Evolutionary conservation across 2,888 invertebrate species (phyloP), one percentile per base, ranked within the genome.

Genomic region (Sympetrum striolatum): DNA sequence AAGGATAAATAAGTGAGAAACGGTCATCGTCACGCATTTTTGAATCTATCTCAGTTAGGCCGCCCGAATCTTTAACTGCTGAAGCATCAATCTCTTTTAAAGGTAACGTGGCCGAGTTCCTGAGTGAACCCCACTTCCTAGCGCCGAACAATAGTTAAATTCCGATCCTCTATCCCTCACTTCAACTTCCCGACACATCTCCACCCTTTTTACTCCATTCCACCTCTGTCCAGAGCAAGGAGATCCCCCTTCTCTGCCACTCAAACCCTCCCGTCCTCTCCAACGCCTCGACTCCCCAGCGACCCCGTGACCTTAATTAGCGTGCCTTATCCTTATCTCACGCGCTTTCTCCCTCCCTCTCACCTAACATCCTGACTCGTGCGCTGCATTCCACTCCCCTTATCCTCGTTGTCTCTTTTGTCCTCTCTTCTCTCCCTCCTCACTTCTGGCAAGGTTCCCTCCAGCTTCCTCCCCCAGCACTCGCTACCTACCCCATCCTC

Each of bases 231-330:
- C 73, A 73, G 25, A 73, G 73, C 31, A n/a, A 73, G 48, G 12
- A 48, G 48, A 48, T 48, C n/a, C 73, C 18, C 73, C 73, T n/a
- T 6, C 73, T 73, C 73, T 39, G 39, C 39, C 73, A 73, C 31
- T 31, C 73, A n/a, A n/a, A 25, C 73, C 73, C 18, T 60, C n/a
- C 60, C n/a, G 58, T 58, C 58, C 18, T 22, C 80, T 80, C 82
- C 82, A n/a, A 39, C 44, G 12, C 48, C 82, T 35, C 58, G 6
- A 53, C 82, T 86, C 86, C 86, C 60, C 14, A 22, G 60, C 60
- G 86, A 86, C 86, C 86, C 86, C 58, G 86, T 60, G 86, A 86
- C 86, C 86, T 48, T 86, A 86, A 86, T 86, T 86, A 86, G 86
- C 86, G 60, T 22, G 86, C 60, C 86, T 86, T 53, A 60, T 60